Conservation (phyloP, 2,797 vertebrate species). For the Brotula barbata region DNA sequence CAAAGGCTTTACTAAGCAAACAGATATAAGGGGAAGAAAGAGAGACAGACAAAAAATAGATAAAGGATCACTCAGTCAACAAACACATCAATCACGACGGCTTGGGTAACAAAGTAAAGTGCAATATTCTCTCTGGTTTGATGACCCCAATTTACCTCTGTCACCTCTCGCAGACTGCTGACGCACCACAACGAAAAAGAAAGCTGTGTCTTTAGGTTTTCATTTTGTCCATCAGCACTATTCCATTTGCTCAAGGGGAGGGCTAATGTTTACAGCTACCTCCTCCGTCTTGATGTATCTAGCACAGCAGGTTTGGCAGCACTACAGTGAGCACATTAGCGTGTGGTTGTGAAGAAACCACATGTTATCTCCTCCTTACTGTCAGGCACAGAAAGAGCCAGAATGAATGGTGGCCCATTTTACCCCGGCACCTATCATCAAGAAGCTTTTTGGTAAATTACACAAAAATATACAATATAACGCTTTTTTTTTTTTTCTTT, state of each 20-base stretch:
- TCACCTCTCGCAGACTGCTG: constrained; percentile 71
- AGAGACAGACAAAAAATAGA: background rate
- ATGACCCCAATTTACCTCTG: constrained; percentile 69
- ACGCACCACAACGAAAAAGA: constrained; percentile 59
- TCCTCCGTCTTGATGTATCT: constrained; percentile 70
- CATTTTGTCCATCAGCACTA: constrained; percentile 71
- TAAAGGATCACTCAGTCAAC: constrained; percentile 41
- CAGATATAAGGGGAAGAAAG: background rate
- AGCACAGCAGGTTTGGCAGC: constrained; percentile 61
- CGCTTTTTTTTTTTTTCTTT: too few species aligned
- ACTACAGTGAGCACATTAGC: constrained; percentile 60
- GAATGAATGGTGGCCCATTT: constrained; percentile 47
- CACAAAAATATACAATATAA: constrained; percentile 62
- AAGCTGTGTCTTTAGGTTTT: constrained; percentile 61
- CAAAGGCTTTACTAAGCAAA: background rate
- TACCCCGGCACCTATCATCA: constrained; percentile 57
- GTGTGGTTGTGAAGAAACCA: constrained; percentile 50
- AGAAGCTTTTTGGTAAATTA: constrained; percentile 61
- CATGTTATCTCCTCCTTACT: constrained; percentile 56
- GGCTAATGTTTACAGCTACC: constrained; percentile 49
- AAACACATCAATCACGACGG: constrained; percentile 59
- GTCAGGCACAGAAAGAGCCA: constrained; percentile 40
- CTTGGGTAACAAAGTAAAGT: constrained; percentile 48
- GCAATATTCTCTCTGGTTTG: constrained; percentile 55
- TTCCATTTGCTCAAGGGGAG: constrained; percentile 37